A percentile compares a stretch with the other conserved stretches of the same genome.
phyloP scores from a whole-genome alignment of 2,888 invertebrate species.

The Linyphia triangularis region DNA sequence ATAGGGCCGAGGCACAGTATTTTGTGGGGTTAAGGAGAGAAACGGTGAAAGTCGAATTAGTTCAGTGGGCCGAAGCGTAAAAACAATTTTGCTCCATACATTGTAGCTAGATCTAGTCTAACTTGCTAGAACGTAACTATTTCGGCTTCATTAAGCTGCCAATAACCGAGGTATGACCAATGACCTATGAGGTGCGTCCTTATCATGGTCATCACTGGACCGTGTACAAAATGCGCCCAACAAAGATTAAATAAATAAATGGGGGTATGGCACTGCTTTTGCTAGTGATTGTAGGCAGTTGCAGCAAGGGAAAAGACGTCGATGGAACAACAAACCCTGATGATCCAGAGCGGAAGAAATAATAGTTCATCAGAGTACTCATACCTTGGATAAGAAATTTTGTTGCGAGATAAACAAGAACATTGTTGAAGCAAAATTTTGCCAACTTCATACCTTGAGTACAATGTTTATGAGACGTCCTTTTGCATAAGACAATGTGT shows the following conservation, averaged over 20 bases:
- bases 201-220: conserved; percentile 30
- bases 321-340: too few relatives aligned
- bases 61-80: conserved; percentile 37
- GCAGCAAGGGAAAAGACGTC: not conserved
- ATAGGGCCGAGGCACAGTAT: conserved; percentile 60
- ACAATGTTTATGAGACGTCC: too few relatives aligned
- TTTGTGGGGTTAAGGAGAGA: conserved; percentile 47
- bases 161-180: conserved; percentile 50
- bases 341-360: too few relatives aligned
- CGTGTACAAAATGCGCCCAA: not conserved
- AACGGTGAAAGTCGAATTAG: conserved; percentile 72
- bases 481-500: too few relatives aligned
- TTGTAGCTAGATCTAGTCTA: conserved; percentile 44
- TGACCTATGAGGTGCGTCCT: conserved; percentile 23
- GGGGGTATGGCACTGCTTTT: not conserved
- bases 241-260: conserved; percentile 44
- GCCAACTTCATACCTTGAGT: too few relatives aligned
- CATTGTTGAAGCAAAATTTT: too few relatives aligned
- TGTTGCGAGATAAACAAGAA: too few relatives aligned
- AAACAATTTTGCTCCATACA: conserved; percentile 61
- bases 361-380: too few relatives aligned
- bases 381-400: too few relatives aligned
- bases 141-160: conserved; percentile 59
- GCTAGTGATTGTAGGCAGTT: not conserved
- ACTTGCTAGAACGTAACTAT: conserved; percentile 23